phyloP scores from a whole-genome alignment of 2,113 vertebrate genomes.

The Vidua chalybeata region DNA sequence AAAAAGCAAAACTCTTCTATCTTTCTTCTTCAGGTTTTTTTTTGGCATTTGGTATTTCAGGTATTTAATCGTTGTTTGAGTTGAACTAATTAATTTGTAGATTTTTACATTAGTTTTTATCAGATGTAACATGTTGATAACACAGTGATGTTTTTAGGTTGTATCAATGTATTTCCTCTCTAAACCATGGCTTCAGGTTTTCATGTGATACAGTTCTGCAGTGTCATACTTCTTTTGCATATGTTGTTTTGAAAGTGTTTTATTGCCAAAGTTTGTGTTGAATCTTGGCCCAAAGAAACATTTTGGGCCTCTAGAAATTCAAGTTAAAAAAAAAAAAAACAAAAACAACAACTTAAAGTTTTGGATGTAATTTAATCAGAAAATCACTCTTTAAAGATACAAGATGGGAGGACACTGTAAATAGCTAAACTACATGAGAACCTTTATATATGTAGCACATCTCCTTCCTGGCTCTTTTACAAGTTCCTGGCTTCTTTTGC shows the following conservation, averaged over 20 bases:
- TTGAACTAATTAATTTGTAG: not conserved
- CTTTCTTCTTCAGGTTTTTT: slow-evolving; percentile 7
- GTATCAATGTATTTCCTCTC: not conserved
- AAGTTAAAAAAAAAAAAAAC: not conserved
- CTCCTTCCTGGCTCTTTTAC: not conserved
- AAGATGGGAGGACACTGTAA: not conserved
- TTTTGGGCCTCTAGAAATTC: not conserved
- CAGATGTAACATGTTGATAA: not conserved
- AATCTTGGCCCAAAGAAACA: not conserved
- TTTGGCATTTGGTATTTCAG: slow-evolving; percentile 15
- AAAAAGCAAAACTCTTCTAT: not conserved
- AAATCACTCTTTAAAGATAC: not conserved
- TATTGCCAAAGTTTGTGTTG: not conserved
- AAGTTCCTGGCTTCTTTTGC: not conserved
- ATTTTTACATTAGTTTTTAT: not conserved
- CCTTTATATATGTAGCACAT: rapidly evolving
- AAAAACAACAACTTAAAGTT: not conserved
- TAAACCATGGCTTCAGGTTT: slow-evolving; percentile 2
- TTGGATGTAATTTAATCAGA: not conserved
- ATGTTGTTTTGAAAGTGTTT: not conserved
- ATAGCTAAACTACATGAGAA: not conserved
- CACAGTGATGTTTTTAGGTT: not conserved
- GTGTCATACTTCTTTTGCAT: not conserved
- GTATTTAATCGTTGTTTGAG: slow-evolving; percentile 13
- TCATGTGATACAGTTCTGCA: not conserved